These are phyloP conservation scores for Rhabditophanes sp. DNA, from an alignment of 2,888 invertebrate species.

Conservation along the genomic window DNA sequence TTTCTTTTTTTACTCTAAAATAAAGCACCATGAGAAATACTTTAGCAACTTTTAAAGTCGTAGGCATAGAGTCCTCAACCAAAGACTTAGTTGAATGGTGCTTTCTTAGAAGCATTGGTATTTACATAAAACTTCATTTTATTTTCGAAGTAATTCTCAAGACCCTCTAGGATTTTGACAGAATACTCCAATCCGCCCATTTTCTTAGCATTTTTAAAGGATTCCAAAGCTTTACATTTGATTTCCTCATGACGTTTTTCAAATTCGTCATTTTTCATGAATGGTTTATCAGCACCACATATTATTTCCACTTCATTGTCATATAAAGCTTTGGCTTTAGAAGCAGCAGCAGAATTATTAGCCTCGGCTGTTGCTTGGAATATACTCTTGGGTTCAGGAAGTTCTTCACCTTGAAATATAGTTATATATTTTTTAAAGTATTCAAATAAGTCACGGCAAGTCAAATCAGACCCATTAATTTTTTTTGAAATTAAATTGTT, in stretches of 20 bases:
- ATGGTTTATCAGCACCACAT: slow-evolving; percentile 85
- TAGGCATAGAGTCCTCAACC: too few species aligned
- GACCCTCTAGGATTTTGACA: slow-evolving; percentile 64
- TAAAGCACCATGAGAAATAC: too few species aligned
- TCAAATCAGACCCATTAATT: slow-evolving; percentile 82
- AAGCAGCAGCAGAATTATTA: slow-evolving; percentile 69
- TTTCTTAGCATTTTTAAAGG: slow-evolving; percentile 71
- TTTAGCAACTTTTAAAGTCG: too few species aligned
- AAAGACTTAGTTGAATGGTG: too few species aligned
- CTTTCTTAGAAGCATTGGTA: too few species aligned
- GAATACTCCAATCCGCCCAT: slow-evolving; percentile 98
- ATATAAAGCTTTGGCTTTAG: slow-evolving; percentile 70
- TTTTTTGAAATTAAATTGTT: slow-evolving; percentile 82
- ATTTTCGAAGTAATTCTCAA: too few species aligned
- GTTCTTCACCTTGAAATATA: slow-evolving; percentile 88
- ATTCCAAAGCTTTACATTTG: slow-evolving; percentile 49
- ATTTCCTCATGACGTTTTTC: slow-evolving; percentile 68
- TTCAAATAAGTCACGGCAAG: slow-evolving; percentile 78
- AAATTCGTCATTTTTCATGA: slow-evolving; percentile 67
- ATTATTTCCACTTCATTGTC: slow-evolving; percentile 73
- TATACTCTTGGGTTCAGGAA: slow-evolving; percentile 86
- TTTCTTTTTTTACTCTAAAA: too few species aligned
- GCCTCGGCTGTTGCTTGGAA: slow-evolving; percentile 79
- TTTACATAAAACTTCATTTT: too few species aligned
- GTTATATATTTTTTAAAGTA: slow-evolving; percentile 95